phyloP scores from a whole-genome alignment of 2,797 vertebrate genomes.

The Cyclopterus lumpus region DNA sequence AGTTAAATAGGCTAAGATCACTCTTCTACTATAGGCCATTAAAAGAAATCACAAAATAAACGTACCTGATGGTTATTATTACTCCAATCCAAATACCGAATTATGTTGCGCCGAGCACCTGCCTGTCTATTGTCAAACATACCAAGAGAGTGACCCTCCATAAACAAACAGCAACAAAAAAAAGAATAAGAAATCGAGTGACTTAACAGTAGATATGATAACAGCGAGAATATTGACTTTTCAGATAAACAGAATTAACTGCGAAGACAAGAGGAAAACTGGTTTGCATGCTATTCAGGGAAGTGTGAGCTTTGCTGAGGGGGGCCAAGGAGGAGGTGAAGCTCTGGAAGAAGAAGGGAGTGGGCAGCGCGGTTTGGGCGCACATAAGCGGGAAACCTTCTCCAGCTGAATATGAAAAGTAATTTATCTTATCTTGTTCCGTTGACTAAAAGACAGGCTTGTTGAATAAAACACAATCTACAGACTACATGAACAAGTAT shows the following conservation, averaged over 20 bases:
- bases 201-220: slow-evolving; percentile 53
- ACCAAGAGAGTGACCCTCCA: slow-evolving; percentile 73
- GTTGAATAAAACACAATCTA: not conserved
- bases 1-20: not conserved
- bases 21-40: not conserved
- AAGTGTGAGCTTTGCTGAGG: slow-evolving; percentile 74
- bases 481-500: not conserved
- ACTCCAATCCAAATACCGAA: slow-evolving; percentile 67
- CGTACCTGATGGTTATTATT: slow-evolving; percentile 72
- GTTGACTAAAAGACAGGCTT: not conserved
- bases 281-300: slow-evolving; percentile 74
- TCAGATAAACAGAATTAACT: slow-evolving; percentile 53
- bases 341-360: slow-evolving; percentile 70
- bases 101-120: slow-evolving; percentile 67
- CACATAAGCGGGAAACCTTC: slow-evolving; percentile 85
- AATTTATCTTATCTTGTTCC: not conserved
- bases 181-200: slow-evolving; percentile 41
- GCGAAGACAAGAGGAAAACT: slow-evolving; percentile 44
- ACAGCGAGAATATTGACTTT: slow-evolving; percentile 67
- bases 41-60: slow-evolving; percentile 33
- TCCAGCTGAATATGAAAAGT: slow-evolving; percentile 26
- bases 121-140: slow-evolving; percentile 73
- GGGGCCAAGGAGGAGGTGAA: slow-evolving; percentile 71
- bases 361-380: slow-evolving; percentile 86
- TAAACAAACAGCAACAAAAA: slow-evolving; percentile 57